These are phyloP conservation scores for Montipora capitata DNA, from an alignment of 92 coral and sea anemone species.

Conservation along the genomic window DNA sequence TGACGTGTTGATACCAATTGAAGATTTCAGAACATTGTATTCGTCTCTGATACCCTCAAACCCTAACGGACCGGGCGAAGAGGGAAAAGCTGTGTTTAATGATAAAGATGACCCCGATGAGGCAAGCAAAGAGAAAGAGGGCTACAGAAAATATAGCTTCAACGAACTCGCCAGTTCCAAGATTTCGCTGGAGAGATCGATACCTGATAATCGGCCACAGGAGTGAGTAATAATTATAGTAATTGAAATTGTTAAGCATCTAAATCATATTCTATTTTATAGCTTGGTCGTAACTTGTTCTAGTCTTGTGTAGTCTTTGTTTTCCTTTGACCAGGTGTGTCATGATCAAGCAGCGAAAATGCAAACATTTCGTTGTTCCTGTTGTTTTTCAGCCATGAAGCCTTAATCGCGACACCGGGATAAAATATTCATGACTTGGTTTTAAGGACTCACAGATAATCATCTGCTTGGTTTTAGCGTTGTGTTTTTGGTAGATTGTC, in stretches of 20 bases:
- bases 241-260: background rate
- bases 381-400: background rate
- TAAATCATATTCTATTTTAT: background rate
- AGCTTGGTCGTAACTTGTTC: background rate
- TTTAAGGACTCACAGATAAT: slow-evolving; percentile 27
- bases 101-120: slow-evolving; percentile 53
- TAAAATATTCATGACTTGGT: slow-evolving; percentile 18
- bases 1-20: slow-evolving; percentile 58
- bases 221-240: slow-evolving; percentile 78
- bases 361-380: background rate
- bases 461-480: background rate
- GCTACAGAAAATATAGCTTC: slow-evolving; percentile 87
- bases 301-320: background rate
- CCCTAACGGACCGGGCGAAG: slow-evolving; percentile 78
- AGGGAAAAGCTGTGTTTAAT: slow-evolving; percentile 72
- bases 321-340: background rate
- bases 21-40: slow-evolving; percentile 75
- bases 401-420: background rate
- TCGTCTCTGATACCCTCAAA: slow-evolving; percentile 73
- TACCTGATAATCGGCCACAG: slow-evolving; percentile 94
- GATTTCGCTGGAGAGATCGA: slow-evolving; percentile 86
- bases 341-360: slow-evolving; percentile 21
- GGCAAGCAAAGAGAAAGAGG: slow-evolving; percentile 69
- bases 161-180: slow-evolving; percentile 94
- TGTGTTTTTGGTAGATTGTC: background rate